Base-by-base conservation (phyloP, 1,140 invertebrate species). In the Drosophila paulistorum region DNA sequence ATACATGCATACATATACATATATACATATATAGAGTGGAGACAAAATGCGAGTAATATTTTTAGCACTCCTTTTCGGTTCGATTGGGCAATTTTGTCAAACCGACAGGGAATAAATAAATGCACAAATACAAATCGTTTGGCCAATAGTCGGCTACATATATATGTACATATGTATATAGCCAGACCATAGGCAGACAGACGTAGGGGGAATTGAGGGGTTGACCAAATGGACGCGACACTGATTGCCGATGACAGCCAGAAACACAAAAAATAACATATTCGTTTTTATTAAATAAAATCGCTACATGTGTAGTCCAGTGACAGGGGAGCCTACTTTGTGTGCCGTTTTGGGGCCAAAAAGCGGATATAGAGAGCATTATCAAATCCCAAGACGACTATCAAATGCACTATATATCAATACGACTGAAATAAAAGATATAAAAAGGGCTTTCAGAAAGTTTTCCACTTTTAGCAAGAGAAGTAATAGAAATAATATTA, bases 281-380 rank as follows among this genome's bases (percentile, higher is more conserved):
- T 85, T 85, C 35, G 57, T 79, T 75, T 85, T 85, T 86, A 79
- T 82, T 86, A 86, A 85, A 82, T 81, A 67, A 81, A 85, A 86
- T 79, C 69, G 79, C 82, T 68, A 70, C 58, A 65, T 62, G 26
- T 55, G 51, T n/a, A 64, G 39, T 13, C 35, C 9, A 39, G 37
- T 39, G 45, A 51, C 17, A 11, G 17, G 45, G 45, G 41, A 39
- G 13, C 57, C 33, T 59, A 59, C 35, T 59, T 59, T 59, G 20
- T 64, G 14, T 39, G 64, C 64, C 57, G 14, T 59, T 58, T 37
- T 37, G 65, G 51, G 30, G 0, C 30, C 61, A 14, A 64, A 68
- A 62, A 10, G 37, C 54, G 6, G 5, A 33, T 13, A 42, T 68
- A 30, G 20, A 14, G 11, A 51, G 20, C 2, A 51, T 20, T 48